These are phyloP conservation scores for Cantharis rustica DNA, from an alignment of 2,888 invertebrate species.

Conservation along the genomic window DNA sequence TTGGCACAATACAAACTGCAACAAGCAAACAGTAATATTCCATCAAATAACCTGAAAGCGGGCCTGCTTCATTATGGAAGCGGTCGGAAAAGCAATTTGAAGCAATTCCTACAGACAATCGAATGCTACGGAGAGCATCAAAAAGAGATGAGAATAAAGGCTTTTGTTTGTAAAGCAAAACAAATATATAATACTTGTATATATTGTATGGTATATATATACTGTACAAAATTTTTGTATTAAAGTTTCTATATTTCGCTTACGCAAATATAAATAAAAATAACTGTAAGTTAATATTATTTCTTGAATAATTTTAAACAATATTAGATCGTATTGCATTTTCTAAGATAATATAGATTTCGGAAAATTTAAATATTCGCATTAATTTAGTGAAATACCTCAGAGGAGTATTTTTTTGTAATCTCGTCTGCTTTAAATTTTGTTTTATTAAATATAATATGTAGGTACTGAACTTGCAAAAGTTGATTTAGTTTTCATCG, in stretches of 20 bases:
- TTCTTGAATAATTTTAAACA: not conserved
- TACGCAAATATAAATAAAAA: not conserved
- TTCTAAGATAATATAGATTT: not conserved
- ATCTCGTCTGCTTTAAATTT: too few species aligned
- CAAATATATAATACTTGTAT: constrained; percentile 37
- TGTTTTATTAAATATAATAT: too few species aligned
- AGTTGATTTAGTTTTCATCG: too few species aligned
- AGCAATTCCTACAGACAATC: constrained; percentile 54
- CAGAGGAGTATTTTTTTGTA: too few species aligned
- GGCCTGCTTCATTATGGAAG: constrained; percentile 51
- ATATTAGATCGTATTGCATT: not conserved
- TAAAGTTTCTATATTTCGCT: not conserved
- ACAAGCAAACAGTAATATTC: constrained; percentile 55
- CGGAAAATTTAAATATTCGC: not conserved
- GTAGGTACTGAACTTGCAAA: too few species aligned
- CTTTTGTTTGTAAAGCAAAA: constrained; percentile 44
- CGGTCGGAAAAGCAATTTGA: constrained; percentile 53
- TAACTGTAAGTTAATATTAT: not conserved
- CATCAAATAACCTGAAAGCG: constrained; percentile 53
- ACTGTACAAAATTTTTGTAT: constrained; percentile 2
- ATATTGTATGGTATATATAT: not conserved
- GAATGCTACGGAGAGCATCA: constrained; percentile 47
- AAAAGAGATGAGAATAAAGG: constrained; percentile 47
- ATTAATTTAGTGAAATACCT: not conserved
- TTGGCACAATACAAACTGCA: constrained; percentile 31